A percentile compares a stretch with the other conserved stretches of the same genome.
Evolutionary conservation across 1,140 invertebrate genomes (phyloP).

Genomic region (Calliopsis andreniformis): DNA sequence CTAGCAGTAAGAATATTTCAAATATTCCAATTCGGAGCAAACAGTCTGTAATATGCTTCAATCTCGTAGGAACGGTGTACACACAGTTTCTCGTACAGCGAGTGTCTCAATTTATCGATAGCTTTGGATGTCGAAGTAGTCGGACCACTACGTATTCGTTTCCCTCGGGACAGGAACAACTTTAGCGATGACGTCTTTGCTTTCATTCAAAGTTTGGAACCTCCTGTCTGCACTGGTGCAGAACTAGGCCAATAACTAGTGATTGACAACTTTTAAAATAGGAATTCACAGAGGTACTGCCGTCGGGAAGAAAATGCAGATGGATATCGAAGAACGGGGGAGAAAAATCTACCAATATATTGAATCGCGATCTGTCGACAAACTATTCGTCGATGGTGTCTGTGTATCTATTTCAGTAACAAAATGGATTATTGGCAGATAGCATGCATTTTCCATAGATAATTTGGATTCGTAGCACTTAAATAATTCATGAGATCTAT

Average conservation of each 20-base stretch:
- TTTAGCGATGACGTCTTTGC: constrained; percentile 44
- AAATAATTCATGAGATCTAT: constrained; percentile 1
- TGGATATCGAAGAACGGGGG: constrained; percentile 18
- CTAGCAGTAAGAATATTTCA: no score
- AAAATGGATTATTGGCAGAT: neutral
- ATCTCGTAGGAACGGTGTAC: neutral
- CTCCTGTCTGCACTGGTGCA: constrained; percentile 13
- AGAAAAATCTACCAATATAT: constrained; percentile 12
- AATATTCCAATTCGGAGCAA: neutral
- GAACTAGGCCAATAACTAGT: constrained; percentile 58
- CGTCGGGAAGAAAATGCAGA: neutral
- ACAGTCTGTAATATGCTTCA: neutral
- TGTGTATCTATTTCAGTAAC: neutral
- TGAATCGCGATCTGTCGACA: neutral
- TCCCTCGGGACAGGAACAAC: constrained; percentile 41
- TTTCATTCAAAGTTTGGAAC: constrained; percentile 36
- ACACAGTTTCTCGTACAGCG: neutral
- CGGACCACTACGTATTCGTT: neutral
- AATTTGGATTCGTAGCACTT: neutral
- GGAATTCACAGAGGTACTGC: constrained; percentile 30
- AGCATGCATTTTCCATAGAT: neutral
- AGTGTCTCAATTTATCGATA: neutral
- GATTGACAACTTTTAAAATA: constrained; percentile 62
- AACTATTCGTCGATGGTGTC: neutral
- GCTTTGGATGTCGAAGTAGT: neutral